Conservation (phyloP, 1,140 invertebrate genomes). For the Drosophila busckii region DNA sequence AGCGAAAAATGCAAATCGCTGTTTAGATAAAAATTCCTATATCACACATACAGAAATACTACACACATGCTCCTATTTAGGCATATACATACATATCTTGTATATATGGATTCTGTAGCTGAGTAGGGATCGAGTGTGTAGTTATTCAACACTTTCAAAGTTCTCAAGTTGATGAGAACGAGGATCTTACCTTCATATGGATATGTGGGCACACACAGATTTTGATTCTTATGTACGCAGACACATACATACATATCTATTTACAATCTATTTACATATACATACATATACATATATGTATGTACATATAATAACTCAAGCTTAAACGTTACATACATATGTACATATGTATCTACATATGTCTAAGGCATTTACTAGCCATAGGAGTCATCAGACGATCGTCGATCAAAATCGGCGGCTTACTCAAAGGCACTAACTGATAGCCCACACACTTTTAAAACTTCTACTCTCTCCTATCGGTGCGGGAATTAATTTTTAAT, state of each 20-base stretch:
- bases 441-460: conserved; percentile 30
- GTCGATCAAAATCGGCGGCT: conserved; percentile 60
- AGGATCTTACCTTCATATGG: conserved; percentile 2
- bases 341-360: too few species aligned
- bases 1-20: conserved; percentile 41
- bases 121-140: background rate
- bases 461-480: conserved; percentile 18
- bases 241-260: background rate
- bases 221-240: background rate
- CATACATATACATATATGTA: background rate
- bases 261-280: background rate
- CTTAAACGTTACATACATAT: too few species aligned
- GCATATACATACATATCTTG: background rate
- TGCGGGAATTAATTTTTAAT: conserved; percentile 74
- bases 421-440: conserved; percentile 59
- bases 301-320: background rate
- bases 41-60: conserved; percentile 6
- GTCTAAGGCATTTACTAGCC: too few species aligned
- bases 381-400: too few species aligned
- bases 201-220: background rate
- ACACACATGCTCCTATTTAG: conserved; percentile 1
- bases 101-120: background rate
- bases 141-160: conserved; percentile 27
- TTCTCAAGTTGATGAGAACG: conserved; percentile 5
- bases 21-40: conserved; percentile 34